Base-by-base conservation (phyloP, 2,797 vertebrate genomes). In the Sus cebifrons region DNA sequence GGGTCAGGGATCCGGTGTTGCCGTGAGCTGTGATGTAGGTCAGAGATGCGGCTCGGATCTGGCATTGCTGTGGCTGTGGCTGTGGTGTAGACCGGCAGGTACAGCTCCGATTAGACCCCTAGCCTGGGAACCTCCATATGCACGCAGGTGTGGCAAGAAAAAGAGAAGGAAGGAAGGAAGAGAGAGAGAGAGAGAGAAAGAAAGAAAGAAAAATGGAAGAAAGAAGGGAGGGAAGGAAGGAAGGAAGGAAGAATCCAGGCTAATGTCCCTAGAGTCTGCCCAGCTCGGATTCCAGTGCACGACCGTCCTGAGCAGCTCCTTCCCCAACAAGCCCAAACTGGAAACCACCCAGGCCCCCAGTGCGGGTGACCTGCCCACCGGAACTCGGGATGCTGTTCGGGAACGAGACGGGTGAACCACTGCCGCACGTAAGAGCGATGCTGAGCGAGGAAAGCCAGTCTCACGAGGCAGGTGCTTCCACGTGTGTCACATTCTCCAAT, bases 191-290 rank as follows among this genome's bases (percentile, higher is more conserved):
- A 83, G 27, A 44, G 20, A 15, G 12, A 13, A 4, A 40, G 54
- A 54, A n/a, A 58, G 54, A 4, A 23, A 13, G 75, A 36, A 36
- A 36, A 36, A 36, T 32, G 32, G 32, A 32, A 32, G 32, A 2
- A 52, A 18, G 36, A 16, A 32, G 18, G 13, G 23, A 36, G 3
- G 32, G 36, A 5, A 23, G n/a, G 18, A 23, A 84, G 18, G 64
- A 13, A 10, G 13, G 20, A 5, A 44, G 54, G 77, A n/a, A 79
- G 54, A 2, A 23, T 7, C 54, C 32, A 65, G 65, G 11, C 44
- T 7, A 7, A 0, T 0, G 2, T 14, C 9, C 56, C 70, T 25
- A 2, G 0, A 4, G 36, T 36, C 36, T 36, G 36, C 36, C 36
- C 36, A 36, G 36, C 36, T 36, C 36, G 36, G 36, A 36, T 36